Evolutionary conservation across 2,113 vertebrate genomes (phyloP), one percentile per base, ranked within the genome.

Genomic region (Rafetus swinhoei): DNA sequence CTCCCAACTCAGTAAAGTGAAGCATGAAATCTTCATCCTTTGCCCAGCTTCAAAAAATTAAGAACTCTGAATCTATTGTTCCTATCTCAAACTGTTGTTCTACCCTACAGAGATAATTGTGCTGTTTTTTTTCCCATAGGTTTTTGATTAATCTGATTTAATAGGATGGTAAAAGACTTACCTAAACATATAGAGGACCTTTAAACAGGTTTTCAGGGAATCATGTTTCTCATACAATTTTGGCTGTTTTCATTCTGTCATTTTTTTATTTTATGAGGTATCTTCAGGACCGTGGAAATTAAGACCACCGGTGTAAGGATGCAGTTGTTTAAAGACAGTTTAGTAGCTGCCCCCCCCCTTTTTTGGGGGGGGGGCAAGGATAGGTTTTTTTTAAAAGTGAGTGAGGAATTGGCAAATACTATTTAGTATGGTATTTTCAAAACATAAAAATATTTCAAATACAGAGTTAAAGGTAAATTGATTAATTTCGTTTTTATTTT

Each of bases 351-450:
- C 39, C 39, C 39, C 39, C 39, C 39, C n/a, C n/a, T n/a, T 39
- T 39, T 39, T 45, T 45, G 45, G 45, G 45, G 45, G 45, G 45
- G 6, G 45, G 45, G 6, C 35, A 55, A 53, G 80, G 55, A 52
- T 88, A 79, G 76, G 79, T 27, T 90, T 69, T 84, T 56, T 96
- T 79, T 74, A 95, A 65, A 29, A 45, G 45, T 80, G 65, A 54
- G 29, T 50, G 88, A 83, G 80, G 74, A 90, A 85, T 87, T 88
- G 74, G 22, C 77, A 87, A 90, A 95, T 91, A 53, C 50, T 77
- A 27, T 82, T 83, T 69, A 90, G 65, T 76, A 72, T 24, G 45
- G 32, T 53, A 65, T 35, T 87, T 90, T 22, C 59, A 89, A 91
- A 77, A 77, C 5, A 2, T 90, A 84, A 76, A 39, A 92, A 65